Evolutionary conservation across 2,888 invertebrate genomes (phyloP).

Genomic region (Anthophora plumipes): DNA sequence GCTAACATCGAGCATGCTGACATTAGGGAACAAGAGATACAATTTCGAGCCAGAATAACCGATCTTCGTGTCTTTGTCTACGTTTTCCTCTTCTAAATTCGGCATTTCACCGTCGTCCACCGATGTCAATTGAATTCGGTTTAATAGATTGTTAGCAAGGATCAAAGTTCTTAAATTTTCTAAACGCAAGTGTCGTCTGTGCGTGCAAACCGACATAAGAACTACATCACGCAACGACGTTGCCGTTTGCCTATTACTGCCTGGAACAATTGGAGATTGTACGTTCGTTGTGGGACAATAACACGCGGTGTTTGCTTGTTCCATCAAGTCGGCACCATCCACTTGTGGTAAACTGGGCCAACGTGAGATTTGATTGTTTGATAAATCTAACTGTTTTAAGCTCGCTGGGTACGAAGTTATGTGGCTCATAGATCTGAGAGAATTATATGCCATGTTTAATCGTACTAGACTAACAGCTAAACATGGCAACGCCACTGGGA

Average conservation of each 20-base stretch:
- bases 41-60: conserved; percentile 77
- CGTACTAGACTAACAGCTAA: conserved; percentile 94
- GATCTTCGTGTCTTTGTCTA: conserved; percentile 79
- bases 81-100: conserved; percentile 86
- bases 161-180: conserved; percentile 93
- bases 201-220: conserved; percentile 92
- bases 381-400: conserved; percentile 96
- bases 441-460: conserved; percentile 96
- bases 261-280: conserved; percentile 79
- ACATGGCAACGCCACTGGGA: conserved; percentile 96
- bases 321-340: conserved; percentile 87
- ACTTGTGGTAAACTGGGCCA: conserved; percentile 94
- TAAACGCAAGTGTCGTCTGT: conserved; percentile 92
- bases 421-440: conserved; percentile 86
- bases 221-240: conserved; percentile 90
- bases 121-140: conserved; percentile 91
- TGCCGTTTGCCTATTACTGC: conserved; percentile 84
- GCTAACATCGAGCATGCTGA: conserved; percentile 97
- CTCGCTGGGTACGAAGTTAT: conserved; percentile 95
- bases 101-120: conserved; percentile 91
- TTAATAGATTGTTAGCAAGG: conserved; percentile 94
- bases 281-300: conserved; percentile 86
- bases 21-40: conserved; percentile 93
- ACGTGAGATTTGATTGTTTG: conserved; percentile 95
- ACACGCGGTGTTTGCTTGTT: conserved; percentile 90